These are phyloP conservation scores for Poicephalus gulielmi DNA, from an alignment of 2,113 vertebrate genomes.

Conservation along the genomic window DNA sequence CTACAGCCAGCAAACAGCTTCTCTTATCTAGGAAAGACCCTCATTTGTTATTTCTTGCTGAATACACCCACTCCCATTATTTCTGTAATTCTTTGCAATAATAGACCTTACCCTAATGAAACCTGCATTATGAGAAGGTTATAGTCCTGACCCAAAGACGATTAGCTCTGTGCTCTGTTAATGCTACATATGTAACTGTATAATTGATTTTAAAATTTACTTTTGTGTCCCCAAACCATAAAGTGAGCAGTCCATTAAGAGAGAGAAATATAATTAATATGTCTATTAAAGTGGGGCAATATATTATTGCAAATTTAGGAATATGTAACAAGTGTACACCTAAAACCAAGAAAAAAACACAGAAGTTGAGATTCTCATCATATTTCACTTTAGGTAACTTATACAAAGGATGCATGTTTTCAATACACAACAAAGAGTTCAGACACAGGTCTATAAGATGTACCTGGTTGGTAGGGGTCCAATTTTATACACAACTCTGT, in stretches of 20 bases:
- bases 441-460: background rate
- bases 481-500: background rate
- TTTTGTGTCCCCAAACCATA: slow-evolving; percentile 73
- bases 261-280: slow-evolving; percentile 73
- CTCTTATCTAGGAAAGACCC: slow-evolving; percentile 83
- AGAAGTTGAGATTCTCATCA: background rate
- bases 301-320: slow-evolving; percentile 11
- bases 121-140: slow-evolving; percentile 81
- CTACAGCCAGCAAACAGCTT: slow-evolving; percentile 77
- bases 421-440: background rate
- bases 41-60: slow-evolving; percentile 87
- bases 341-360: background rate
- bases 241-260: slow-evolving; percentile 69
- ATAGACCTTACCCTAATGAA: slow-evolving; percentile 84
- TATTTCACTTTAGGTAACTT: background rate
- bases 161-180: slow-evolving; percentile 79
- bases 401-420: background rate
- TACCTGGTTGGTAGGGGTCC: background rate
- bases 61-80: slow-evolving; percentile 82
- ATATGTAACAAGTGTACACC: background rate
- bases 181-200: slow-evolving; percentile 84
- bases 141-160: slow-evolving; percentile 77
- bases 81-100: slow-evolving; percentile 78
- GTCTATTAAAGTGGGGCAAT: slow-evolving; percentile 32
- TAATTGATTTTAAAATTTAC: slow-evolving; percentile 85